Conservation (phyloP, 2,113 vertebrate species). For the Cryptomyrus ogoouensis region DNA sequence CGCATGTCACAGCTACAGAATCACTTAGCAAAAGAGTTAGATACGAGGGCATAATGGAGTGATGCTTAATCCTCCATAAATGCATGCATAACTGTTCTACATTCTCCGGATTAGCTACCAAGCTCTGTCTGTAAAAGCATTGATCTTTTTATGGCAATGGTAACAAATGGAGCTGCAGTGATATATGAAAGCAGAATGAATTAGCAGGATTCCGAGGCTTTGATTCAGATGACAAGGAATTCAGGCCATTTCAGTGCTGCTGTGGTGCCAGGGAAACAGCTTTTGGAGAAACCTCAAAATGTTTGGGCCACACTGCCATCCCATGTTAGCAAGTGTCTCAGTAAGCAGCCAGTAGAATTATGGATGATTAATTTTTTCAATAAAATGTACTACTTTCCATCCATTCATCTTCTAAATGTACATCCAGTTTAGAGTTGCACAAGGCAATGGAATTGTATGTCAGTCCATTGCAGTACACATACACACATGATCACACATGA, state of each 20-base stretch:
- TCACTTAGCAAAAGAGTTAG: conserved; percentile 31
- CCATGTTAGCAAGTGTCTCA: neutral
- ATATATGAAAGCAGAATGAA: neutral
- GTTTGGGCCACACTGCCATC: neutral
- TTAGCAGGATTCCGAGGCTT: neutral
- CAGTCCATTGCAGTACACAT: neutral
- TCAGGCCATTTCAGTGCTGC: neutral
- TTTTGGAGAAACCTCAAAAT: neutral
- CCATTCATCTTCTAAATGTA: neutral
- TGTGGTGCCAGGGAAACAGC: neutral
- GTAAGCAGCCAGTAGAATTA: neutral
- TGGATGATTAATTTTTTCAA: neutral
- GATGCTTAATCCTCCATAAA: conserved; percentile 23
- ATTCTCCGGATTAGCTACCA: conserved; percentile 24
- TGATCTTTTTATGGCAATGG: neutral
- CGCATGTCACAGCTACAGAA: conserved; percentile 29
- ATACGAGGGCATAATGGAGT: conserved; percentile 19
- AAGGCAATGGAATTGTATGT: neutral
- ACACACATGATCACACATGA: neutral
- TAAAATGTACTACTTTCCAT: neutral
- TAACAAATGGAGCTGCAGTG: neutral
- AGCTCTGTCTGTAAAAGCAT: neutral
- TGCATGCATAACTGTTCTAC: conserved; percentile 10
- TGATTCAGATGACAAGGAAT: neutral
- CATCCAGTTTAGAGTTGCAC: neutral